Base-by-base conservation (phyloP, 2,113 vertebrate species). In the Alligator sinensis region DNA sequence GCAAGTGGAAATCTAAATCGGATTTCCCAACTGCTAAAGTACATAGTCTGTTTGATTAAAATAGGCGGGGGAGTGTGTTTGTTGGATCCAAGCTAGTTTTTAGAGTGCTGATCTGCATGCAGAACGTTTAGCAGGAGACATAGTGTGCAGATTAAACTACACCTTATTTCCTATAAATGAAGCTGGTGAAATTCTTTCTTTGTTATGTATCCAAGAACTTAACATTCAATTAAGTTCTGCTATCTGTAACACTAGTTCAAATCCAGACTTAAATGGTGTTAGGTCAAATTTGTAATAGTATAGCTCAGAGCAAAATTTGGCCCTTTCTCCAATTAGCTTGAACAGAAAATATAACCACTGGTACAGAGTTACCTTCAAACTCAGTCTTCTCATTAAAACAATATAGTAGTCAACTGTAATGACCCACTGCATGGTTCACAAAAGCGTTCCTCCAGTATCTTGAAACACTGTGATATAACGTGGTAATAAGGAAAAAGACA, bases 21-120 rank as follows among this genome's bases (percentile, higher is more conserved):
- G 1, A 5, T 72, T 75, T 19, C 68, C 17, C 77, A 61, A 54
- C 70, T 88, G 91, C 55, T 72, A 72, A 18, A 87, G 59, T 47
- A 38, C 3, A 1, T 25, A n/a, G 9, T 80, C 68, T 17, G 5
- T 68, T 61, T 57, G 13, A 70, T 80, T 34, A 77, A 70, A 4
- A 1, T 25, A 9, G 19, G 34, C 12, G 34, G 19, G 19, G 30
- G 18, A 70, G 16, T 77, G 68, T 12, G 47, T 5, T 3, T 87
- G 21, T 78, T 88, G 60, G 5, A 62, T 59, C 8, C 82, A 30
- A 93, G 59, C 9, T 64, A 72, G 74, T 17, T 9, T 12, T 47
- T 47, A 11, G 28, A 77, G 38, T 77, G 16, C 59, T 89, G n/a
- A 4, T 89, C 66, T n/a, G 77, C 9, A 30, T 0, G 0, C n/a